Evolutionary conservation across 2,113 vertebrate genomes (phyloP), one percentile per base, ranked within the genome.

Genomic region (Microtus ochrogaster): DNA sequence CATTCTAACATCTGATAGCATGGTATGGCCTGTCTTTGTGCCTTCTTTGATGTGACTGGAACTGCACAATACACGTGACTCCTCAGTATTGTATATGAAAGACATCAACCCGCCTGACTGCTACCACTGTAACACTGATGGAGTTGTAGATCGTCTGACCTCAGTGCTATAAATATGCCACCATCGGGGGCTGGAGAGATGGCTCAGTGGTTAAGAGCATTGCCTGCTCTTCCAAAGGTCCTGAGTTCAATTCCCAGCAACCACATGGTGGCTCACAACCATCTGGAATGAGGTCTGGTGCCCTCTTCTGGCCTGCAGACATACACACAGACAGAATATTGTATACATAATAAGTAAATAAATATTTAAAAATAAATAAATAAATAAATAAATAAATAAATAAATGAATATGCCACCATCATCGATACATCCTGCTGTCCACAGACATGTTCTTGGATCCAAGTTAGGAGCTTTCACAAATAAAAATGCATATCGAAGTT

Each of bases 51-150:
- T 52, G 3, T 30, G 68, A 83, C 36, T n/a, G 36, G 36, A 63
- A 52, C 5, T 22, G 2, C 17, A 5, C 5, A 21, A 21, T 47
- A 19, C 7, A 1, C 52, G 17, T 3, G 41, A 1, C 33, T 26
- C 72, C 8, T 70, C 52, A 77, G 3, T 13, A 66, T 79, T 39
- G 11, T 0, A 4, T 78, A 22, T 58, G 47, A 70, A 65, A 76
- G 68, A 33, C 28, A 5, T 33, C 79, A 33, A 33, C 5, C 63
- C 7, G 1, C 19, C 30, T 13, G 3, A 0, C 1, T 72, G 70
- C 22, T n/a, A 72, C 33, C 41, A 10, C 49, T 22, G 2, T 26
- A 41, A 19, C 7, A 4, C 0, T 36, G 30, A 28, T 39, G 79
- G 39, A 22, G 21, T 10, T 52, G 7, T 30, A 22, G 44, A n/a